Base-by-base conservation (phyloP, 64 coral and sea anemone species). In the Montipora capricornis region DNA sequence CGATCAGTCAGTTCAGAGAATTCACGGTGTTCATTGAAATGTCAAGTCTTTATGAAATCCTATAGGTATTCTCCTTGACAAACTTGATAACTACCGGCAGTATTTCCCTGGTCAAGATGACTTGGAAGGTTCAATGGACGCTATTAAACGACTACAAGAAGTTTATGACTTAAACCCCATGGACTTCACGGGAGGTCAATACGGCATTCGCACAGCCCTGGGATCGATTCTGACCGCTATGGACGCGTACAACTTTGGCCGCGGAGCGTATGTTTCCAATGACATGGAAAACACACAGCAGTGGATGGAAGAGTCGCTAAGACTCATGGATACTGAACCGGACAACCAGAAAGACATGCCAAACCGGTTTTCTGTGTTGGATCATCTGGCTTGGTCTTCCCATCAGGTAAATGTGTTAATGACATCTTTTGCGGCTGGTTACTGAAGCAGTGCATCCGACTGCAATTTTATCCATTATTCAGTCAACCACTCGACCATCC, bases 251-350 rank as follows among this genome's bases (percentile, higher is more conserved):
- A 89, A 51, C 9, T 84, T 97, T 74, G 96, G 96, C 47, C 93
- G 96, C 17, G 77, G 78, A 60, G 87, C 89, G 8, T 97, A 88
- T 84, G 7, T 92, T 3, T 93, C 51, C 45, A 37, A 89, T 3
- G 96, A 97, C 62, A 92, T 92, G 68, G 52, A 89, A 37, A 73
- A 76, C 20, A 95, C 93, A 44, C 80, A 46, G 12, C 57, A 95
- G 70, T 97, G 96, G 96, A 97, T 97, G 96, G 24, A 77, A 49
- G 96, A 95, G 49, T 90, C 96, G 61, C 74, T 97, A 14, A 68
- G 93, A 49, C 60, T 97, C 5, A 29, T 97, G 68, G 78, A 95
- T 24, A 58, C 82, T 60, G 87, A 74, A 44, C 13, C 87, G 44
- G 29, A 58, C 29, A 77, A 92, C 22, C 80, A 82, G 13, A 83